A percentile compares a stretch with the other conserved stretches of the same genome.
Conservation (phyloP, 1,140 invertebrate species). For the Cardiocondyla obscurior region DNA sequence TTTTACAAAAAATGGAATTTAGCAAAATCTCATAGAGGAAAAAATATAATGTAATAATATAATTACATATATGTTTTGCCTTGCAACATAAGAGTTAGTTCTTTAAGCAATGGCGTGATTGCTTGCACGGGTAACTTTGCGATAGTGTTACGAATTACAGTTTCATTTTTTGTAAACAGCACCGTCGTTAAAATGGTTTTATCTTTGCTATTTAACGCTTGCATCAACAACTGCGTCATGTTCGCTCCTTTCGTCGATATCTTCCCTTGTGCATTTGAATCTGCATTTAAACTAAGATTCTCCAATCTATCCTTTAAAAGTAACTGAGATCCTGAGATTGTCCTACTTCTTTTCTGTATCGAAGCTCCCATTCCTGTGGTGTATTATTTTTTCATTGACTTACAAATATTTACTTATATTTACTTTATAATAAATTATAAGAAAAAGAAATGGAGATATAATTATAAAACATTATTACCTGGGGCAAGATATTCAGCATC, state of each 20-base stretch:
- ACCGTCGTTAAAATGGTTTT: constrained; percentile 86
- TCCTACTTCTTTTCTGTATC: constrained; percentile 80
- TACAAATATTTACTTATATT: neutral
- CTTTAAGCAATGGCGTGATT: constrained; percentile 86
- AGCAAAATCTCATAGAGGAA: constrained; percentile 20
- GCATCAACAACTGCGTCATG: constrained; percentile 89
- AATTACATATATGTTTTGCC: constrained; percentile 86
- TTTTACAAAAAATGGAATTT: neutral
- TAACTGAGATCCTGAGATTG: constrained; percentile 85
- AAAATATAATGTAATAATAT: constrained; percentile 43
- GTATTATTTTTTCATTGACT: neutral
- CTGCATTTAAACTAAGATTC: constrained; percentile 86
- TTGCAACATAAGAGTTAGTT: constrained; percentile 86
- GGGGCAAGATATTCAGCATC: constrained; percentile 84
- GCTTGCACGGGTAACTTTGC: constrained; percentile 86
- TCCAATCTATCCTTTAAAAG: constrained; percentile 90
- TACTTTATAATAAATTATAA: neutral
- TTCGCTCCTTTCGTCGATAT: constrained; percentile 85
- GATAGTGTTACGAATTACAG: constrained; percentile 86
- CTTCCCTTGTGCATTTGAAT: constrained; percentile 82
- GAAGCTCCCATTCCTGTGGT: constrained; percentile 67
- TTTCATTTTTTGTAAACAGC: constrained; percentile 84
- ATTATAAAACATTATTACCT: constrained; percentile 58
- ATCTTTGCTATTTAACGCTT: constrained; percentile 92
- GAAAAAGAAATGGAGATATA: neutral